Evolutionary conservation across 2,888 invertebrate genomes (phyloP).

Genomic region (Chaetoderma sp.): DNA sequence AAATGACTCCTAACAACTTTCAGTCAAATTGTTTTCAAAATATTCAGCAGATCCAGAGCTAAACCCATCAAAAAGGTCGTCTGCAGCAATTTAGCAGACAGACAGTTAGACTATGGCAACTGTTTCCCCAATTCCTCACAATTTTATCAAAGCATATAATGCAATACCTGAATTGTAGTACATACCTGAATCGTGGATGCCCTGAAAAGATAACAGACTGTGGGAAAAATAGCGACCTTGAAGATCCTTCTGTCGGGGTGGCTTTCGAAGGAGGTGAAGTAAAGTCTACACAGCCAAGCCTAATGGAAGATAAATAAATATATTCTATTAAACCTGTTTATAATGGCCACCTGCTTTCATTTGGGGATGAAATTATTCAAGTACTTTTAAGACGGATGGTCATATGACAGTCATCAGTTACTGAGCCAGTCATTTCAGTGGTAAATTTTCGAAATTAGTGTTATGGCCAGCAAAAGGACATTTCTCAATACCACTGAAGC

Average conservation of each 20-base stretch:
- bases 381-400: no score
- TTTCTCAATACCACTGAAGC: no score
- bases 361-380: background rate
- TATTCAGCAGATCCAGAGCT: no score
- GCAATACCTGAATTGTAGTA: background rate
- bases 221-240: conserved; percentile 88
- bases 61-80: no score
- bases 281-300: conserved; percentile 88
- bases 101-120: no score
- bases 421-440: no score
- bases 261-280: conserved; percentile 72
- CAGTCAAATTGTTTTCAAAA: no score
- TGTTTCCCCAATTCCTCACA: background rate
- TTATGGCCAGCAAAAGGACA: no score
- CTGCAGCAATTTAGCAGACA: no score
- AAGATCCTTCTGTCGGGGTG: conserved; percentile 75
- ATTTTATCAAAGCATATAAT: background rate
- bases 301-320: conserved; percentile 33
- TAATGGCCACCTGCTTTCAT: background rate
- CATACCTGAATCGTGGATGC: conserved; percentile 89
- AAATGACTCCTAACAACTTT: no score
- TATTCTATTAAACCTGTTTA: background rate
- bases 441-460: no score
- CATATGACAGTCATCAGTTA: no score
- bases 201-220: conserved; percentile 93